A percentile compares a stretch with the other conserved stretches of the same genome.
phyloP scores from a whole-genome alignment of 2,113 vertebrate genomes.

The Amia ocellicauda region DNA sequence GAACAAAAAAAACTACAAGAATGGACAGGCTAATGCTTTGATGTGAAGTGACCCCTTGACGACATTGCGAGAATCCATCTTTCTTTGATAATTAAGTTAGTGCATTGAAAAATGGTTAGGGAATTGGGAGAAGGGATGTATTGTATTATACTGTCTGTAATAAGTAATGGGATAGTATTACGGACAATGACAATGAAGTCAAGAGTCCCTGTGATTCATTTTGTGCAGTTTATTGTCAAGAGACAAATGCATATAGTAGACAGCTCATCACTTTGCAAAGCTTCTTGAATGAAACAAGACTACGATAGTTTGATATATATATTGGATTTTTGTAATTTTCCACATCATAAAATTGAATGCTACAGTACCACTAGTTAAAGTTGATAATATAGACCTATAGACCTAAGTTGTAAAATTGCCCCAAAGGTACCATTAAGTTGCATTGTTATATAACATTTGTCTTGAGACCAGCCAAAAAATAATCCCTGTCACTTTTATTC shows the following conservation, averaged over 20 bases:
- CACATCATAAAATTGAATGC: too few relatives aligned
- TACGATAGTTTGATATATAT: too few relatives aligned
- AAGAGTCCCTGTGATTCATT: not conserved
- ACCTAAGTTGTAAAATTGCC: too few relatives aligned
- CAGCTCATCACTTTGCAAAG: not conserved
- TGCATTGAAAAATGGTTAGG: conserved; percentile 3
- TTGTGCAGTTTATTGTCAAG: conserved; percentile 4
- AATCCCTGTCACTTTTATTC: too few relatives aligned
- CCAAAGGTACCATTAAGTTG: too few relatives aligned
- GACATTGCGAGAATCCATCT: not conserved
- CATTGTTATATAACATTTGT: too few relatives aligned
- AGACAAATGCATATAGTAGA: not conserved
- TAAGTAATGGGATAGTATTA: conserved; percentile 24
- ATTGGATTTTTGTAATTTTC: too few relatives aligned
- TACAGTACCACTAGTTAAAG: too few relatives aligned
- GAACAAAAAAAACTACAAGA: not conserved
- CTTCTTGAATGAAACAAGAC: not conserved
- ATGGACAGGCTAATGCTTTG: conserved; percentile 1
- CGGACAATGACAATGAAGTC: conserved; percentile 12
- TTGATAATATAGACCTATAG: too few relatives aligned
- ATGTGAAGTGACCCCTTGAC: not conserved
- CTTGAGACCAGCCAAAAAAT: too few relatives aligned
- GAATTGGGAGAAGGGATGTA: not conserved
- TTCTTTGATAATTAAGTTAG: conserved; percentile 1
- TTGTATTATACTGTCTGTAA: conserved; percentile 8